These are phyloP conservation scores for Mellivora capensis DNA, from an alignment of 2,113 vertebrate genomes.

Conservation along the genomic window DNA sequence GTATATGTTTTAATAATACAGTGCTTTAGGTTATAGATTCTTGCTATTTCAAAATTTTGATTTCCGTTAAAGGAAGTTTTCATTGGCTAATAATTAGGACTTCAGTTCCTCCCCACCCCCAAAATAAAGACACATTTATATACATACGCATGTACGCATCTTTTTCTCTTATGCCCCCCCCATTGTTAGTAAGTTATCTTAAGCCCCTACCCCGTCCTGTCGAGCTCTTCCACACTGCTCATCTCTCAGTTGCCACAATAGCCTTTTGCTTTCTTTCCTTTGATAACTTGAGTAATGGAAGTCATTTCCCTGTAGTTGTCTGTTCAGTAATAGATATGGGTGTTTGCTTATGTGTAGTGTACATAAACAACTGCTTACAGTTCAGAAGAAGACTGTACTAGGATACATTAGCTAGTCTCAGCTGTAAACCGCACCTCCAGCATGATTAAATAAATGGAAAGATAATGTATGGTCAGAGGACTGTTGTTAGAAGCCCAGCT, in stretches of 20 bases:
- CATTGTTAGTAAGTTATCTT: background rate
- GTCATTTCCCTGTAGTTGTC: background rate
- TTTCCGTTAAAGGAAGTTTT: background rate
- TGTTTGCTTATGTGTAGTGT: background rate
- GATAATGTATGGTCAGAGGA: background rate
- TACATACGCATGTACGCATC: accelerated
- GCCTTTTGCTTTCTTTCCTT: background rate
- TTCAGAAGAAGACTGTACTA: background rate
- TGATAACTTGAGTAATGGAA: background rate
- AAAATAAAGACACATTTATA: background rate
- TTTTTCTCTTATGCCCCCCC: background rate
- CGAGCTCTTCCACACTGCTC: background rate
- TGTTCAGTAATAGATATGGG: background rate
- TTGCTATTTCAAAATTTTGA: slow-evolving; percentile 29
- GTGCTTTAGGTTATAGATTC: background rate
- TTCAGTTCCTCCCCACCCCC: background rate
- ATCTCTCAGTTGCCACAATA: background rate
- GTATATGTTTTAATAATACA: background rate
- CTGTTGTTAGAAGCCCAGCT: background rate
- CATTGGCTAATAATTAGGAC: background rate
- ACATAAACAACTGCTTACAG: background rate
- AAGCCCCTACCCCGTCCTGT: background rate
- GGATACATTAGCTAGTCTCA: background rate
- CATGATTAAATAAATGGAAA: background rate
- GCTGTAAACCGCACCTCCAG: background rate